Percentiles rank a stretch among this genome's conserved stretches.
phyloP scores from a whole-genome alignment of 2,797 vertebrate species.

The Takifugu ocellatus region DNA sequence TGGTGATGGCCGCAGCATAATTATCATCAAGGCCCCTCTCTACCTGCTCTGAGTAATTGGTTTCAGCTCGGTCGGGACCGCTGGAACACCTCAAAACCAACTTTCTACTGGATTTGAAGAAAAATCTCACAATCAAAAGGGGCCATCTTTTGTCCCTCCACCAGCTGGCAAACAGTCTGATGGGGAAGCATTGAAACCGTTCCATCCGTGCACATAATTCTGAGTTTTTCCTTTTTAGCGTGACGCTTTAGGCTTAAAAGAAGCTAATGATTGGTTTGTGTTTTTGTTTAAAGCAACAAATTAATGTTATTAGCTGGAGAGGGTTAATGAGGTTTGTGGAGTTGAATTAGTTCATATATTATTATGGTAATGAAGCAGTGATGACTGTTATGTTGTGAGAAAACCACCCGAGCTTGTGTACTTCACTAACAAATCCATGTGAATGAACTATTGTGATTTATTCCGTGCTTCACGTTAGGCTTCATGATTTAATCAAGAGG shows the following conservation, averaged over 20 bases:
- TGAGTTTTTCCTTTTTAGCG: slow-evolving; percentile 45
- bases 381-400: no score
- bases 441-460: no score
- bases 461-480: no score
- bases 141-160: slow-evolving; percentile 45
- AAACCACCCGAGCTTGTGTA: no score
- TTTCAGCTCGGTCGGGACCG: slow-evolving; percentile 30
- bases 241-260: slow-evolving; percentile 32
- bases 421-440: no score
- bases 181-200: slow-evolving; percentile 56
- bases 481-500: no score
- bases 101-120: slow-evolving; percentile 40
- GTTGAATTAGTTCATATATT: no score
- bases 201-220: slow-evolving; percentile 48
- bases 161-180: slow-evolving; percentile 58
- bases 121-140: slow-evolving; percentile 33
- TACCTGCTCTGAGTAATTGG: slow-evolving; percentile 45
- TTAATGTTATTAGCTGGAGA: background rate
- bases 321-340: background rate
- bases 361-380: no score
- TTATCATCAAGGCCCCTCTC: slow-evolving; percentile 51
- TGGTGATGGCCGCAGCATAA: slow-evolving; percentile 45
- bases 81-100: slow-evolving; percentile 33
- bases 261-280: slow-evolving; percentile 32
- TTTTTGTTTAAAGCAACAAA: slow-evolving; percentile 13